Percentiles rank a stretch among this genome's conserved stretches.
Evolutionary conservation across 2,113 vertebrate species (phyloP).

Genomic region (Megaptera novaeangliae): DNA sequence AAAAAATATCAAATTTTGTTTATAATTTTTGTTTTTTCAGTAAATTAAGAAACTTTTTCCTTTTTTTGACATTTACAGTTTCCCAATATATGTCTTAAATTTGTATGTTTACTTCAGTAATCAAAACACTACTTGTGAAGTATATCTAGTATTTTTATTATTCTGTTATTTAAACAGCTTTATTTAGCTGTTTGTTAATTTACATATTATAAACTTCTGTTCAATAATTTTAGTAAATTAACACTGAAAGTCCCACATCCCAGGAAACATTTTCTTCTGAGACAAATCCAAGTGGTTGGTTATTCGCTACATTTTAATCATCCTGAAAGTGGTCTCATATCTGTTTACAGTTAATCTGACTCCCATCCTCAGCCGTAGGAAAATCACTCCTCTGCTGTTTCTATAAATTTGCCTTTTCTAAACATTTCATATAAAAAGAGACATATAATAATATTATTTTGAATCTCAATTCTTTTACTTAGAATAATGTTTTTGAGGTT

Average conservation of each 20-base stretch:
- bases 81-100: not conserved
- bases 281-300: not conserved
- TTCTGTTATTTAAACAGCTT: not conserved
- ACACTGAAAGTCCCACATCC: not conserved
- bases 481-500: not conserved
- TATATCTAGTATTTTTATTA: not conserved
- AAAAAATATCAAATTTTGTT: not conserved
- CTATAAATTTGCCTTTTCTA: not conserved
- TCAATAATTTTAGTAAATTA: not conserved
- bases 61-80: not conserved
- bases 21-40: not conserved
- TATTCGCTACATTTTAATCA: not conserved
- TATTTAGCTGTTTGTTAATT: not conserved
- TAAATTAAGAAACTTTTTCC: not conserved
- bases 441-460: not conserved
- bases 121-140: not conserved
- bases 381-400: not conserved
- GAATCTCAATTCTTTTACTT: not conserved
- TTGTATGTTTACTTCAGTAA: not conserved
- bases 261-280: not conserved
- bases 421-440: not conserved
- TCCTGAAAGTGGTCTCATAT: not conserved
- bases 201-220: not conserved
- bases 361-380: not conserved
- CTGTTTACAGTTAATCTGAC: not conserved